Conservation (phyloP, 1,140 invertebrate genomes). For the Aphelenchoides fujianensis region DNA sequence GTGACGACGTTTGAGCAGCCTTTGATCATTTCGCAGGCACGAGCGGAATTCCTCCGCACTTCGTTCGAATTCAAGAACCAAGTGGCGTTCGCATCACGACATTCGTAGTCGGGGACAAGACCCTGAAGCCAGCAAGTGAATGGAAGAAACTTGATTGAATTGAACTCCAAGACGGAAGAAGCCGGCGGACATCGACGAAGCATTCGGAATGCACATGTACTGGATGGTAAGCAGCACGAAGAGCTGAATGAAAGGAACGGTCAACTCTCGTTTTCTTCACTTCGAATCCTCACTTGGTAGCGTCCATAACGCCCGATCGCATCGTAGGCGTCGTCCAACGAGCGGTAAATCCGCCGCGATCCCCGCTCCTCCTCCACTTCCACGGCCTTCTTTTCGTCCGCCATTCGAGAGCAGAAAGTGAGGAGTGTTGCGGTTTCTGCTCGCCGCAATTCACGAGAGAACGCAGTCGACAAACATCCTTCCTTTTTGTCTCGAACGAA, state of each 20-base stretch:
- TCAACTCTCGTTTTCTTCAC: constrained; percentile 13
- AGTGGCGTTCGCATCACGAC: constrained; percentile 29
- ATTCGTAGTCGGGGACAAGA: constrained; percentile 35
- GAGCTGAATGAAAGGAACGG: constrained; percentile 24
- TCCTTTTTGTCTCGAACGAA: no score
- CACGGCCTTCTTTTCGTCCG: neutral
- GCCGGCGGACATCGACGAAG: constrained; percentile 17
- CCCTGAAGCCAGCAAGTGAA: constrained; percentile 21
- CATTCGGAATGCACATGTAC: constrained; percentile 26
- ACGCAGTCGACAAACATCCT: neutral
- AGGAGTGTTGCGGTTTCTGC: neutral
- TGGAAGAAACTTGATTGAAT: neutral
- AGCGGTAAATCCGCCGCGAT: constrained; percentile 8
- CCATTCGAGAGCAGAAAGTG: neutral
- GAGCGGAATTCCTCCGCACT: constrained; percentile 21
- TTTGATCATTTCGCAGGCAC: constrained; percentile 28
- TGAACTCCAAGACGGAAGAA: constrained; percentile 34
- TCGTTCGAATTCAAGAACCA: constrained; percentile 23
- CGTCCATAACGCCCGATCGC: constrained; percentile 38
- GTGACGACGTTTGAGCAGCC: constrained; percentile 30
- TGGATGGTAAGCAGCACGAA: constrained; percentile 32
- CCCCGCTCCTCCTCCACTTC: neutral
- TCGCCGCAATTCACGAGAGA: neutral
- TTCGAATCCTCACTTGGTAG: constrained; percentile 28
- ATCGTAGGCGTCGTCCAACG: constrained; percentile 39